Base-by-base conservation (phyloP, 2,797 vertebrate genomes). In the Psittacula echo region DNA sequence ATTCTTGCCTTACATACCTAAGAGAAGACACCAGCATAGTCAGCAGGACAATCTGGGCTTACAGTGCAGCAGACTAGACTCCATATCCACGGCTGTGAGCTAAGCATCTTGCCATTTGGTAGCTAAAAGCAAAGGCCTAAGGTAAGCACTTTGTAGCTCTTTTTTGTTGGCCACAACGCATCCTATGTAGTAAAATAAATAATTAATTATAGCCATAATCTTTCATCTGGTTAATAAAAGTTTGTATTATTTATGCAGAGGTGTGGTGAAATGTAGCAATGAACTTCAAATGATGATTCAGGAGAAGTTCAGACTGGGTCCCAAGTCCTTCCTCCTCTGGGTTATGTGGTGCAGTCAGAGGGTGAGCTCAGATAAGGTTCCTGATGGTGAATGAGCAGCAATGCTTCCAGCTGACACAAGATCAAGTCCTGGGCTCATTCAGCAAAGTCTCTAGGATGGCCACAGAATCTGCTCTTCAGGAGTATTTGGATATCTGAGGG, bases 71-170 rank as follows among this genome's bases (percentile, higher is more conserved):
- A 79, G 23, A 30, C 23, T 19, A 13, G 26, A 20, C 29, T 70
- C 47, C 8, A 0, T 1, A 45, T 20, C 37, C 1, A 0, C 2
- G 0, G n/a, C 56, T 3, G 11, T 17, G 37, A 53, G 45, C 22
- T 15, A 29, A 91, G 54, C 18, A 30, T 23, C 76, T 75, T 3
- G 1, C 42, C 8, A 3, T 67, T 67, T 20, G 16, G 41, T 42
- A 18, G 42, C 73, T 47, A 54, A 74, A 90, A 85, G 50, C 37
- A 68, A 81, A 53, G 72, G 53, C 39, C 39, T 50, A 37, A 56
- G 44, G 74, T 22, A 48, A 89, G 50, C 39, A 62, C 54, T 62
- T 44, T 8, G 54, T 54, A 21, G 64, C 44, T 47, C 10, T 21
- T 85, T 45, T 39, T 24, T 18, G 58, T 82, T 29, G 27, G 60